Evolutionary conservation across 2,888 invertebrate species (phyloP).

Genomic region (Acrocera orbiculus): DNA sequence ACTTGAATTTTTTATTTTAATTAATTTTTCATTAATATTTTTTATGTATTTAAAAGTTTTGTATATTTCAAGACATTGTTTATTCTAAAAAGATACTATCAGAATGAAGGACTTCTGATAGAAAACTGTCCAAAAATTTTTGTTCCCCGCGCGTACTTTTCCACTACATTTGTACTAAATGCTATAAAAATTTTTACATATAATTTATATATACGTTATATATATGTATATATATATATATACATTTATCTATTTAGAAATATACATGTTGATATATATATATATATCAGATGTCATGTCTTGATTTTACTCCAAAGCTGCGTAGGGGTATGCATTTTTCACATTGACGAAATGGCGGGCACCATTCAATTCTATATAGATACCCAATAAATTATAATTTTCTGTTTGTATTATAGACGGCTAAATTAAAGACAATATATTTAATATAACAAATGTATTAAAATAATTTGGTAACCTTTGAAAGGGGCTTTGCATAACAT

Average conservation of each 20-base stretch:
- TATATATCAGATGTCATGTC: not conserved
- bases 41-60: not conserved
- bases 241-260: not conserved
- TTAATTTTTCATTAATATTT: constrained; percentile 1
- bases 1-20: too few species aligned
- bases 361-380: too few species aligned
- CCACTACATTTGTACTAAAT: constrained; percentile 9
- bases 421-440: too few species aligned
- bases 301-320: too few species aligned
- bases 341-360: too few species aligned
- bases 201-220: constrained; percentile 3
- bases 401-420: too few species aligned
- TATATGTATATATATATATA: not conserved
- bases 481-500: too few species aligned
- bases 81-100: constrained; percentile 23
- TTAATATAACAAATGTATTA: too few species aligned
- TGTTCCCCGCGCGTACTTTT: constrained; percentile 11
- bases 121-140: constrained; percentile 31
- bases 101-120: constrained; percentile 30
- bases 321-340: too few species aligned
- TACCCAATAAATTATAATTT: too few species aligned
- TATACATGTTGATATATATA: not conserved
- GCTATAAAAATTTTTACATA: constrained; percentile 3
- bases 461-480: too few species aligned
- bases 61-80: constrained; percentile 12